Base-by-base conservation (phyloP, 2,797 vertebrate genomes). In the Falco naumanni region DNA sequence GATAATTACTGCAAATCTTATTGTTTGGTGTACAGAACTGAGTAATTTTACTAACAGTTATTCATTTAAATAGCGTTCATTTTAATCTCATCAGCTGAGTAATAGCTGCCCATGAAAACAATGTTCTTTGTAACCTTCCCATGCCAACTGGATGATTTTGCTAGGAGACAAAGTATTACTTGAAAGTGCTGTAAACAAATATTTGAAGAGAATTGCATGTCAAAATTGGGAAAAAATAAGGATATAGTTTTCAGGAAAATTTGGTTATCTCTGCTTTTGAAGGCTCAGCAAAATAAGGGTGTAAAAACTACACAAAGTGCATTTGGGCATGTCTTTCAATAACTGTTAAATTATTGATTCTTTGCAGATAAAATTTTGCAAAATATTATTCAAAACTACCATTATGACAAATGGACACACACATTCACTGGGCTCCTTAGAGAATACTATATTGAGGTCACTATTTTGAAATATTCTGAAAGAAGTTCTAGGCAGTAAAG, bases 11-110 rank as follows among this genome's bases (percentile, higher is more conserved):
- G 45, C 20, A 84, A 79, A 81, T 64, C 34, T 89, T 93, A 66
- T 26, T 84, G 57, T 77, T 90, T 65, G n/a, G 22, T 91, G 65
- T 70, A 84, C 39, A 90, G 51, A 95, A 84, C 11, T 59, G n/a
- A 87, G 48, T 43, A 70, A 89, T 91, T 96, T 77, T 87, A 71
- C 28, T 25, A 92, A 76, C 34, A 92, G 34, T 90, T 96, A 83
- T 69, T 96, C 25, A 85, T 84, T 93, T 80, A 96, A 95, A 78
- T 53, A 84, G 29, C 19, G 22, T 63, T 92, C 33, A 82, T 90
- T 80, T 84, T 82, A 76, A 83, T 79, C 84, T 93, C 69, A 82
- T 69, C 68, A 81, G 41, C 31, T 26, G 6, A 90, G 74, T 74
- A 91, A 90, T 26, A 91, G 84, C 43, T 60, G 53, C 33, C 83